Evolutionary conservation across 2,888 invertebrate genomes (phyloP), one percentile per base, ranked within the genome.

Genomic region (Polyploca ridens): DNA sequence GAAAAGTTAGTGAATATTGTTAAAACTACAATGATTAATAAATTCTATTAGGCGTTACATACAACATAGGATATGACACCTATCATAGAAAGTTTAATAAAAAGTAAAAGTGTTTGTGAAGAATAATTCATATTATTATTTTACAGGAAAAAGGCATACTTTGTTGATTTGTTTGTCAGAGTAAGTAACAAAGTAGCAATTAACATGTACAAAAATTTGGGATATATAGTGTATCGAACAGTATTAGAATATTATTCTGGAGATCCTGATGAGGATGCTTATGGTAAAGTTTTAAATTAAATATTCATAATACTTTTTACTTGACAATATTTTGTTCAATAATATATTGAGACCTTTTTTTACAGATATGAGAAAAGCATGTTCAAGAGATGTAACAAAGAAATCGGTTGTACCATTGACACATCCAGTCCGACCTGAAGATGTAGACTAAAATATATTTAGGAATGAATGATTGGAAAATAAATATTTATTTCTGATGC

Each of bases 191-290:
- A 97, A 88, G 98, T 99, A 59, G 99, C 99, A 0, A 99, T 99
- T 64, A 98, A 98, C 81, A 99, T 99, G 99, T 99, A 99, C 87
- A 97, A 97, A 80, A 97, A 97, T 87, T 94, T 99, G 66, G 99
- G 99, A 33, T 99, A 99, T 85, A 98, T 98, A 75, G 98, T 99
- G 0, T 99, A 99, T 88, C 95, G 99, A 66, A 98, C 98, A 58
- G 99, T 99, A 60, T 92, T 99, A 76, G 99, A 99, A 88, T 99
- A 99, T 94, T 99, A 99, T 89, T 99, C 99, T 14, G 99, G 99
- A 19, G 98, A 99, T 90, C 97, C 98, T 33, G 99, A 99, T 90
- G 99, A 99, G 95, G 98, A 99, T 95, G 99, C 99, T 65, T 99
- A 97, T 95, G 99, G 99, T 99, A 85, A 77, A 6, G 54, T 54